Base-by-base conservation (phyloP, 2,797 vertebrate species). In the Onychomys torridus region DNA sequence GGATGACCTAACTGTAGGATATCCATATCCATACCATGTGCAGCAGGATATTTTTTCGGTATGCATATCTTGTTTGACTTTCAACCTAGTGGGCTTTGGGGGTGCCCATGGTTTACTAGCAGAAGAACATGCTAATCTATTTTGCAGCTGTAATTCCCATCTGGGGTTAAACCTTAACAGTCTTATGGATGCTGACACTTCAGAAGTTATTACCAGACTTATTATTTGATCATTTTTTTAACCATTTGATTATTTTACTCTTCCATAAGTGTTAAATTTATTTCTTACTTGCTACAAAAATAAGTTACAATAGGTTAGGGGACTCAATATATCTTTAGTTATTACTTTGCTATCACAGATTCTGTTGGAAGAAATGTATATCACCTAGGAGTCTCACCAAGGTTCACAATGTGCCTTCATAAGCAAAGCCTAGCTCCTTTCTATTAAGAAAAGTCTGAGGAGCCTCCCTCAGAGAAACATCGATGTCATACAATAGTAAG, bases 331-430 rank as follows among this genome's bases (percentile, higher is more conserved):
- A 1, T 6, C 10, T 11, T 61, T 75, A n/a, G 17, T 43, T 91
- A 57, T 90, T 93, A 87, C 34, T 94, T 85, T 94, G 76, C 67
- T 83, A 43, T 94, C 67, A 95, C 37, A 78, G 46, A 90, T 79
- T 93, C 84, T 85, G 55, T 34, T 93, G 76, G 55, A 95, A 89
- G 77, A 92, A 95, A 91, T 86, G 63, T 3, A 43, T 75, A 10
- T n/a, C n/a, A 96, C 13, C 94, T 95, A 78, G 61, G 57, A 69
- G 8, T 76, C 69, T 93, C 76, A 77, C n/a, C 37, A 90, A 95
- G 77, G 81, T 63, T 59, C 19, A 29, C 52, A 87, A 49, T 79
- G 37, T 49, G 0, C 4, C 85, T 93, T 55, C 9, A 0, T 21
- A 86, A 55, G 0, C 13, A 21, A 16, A 49, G 12, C 16, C 29